Evolutionary conservation across 2,797 vertebrate genomes (phyloP).

Genomic region (Esox masquinongy): DNA sequence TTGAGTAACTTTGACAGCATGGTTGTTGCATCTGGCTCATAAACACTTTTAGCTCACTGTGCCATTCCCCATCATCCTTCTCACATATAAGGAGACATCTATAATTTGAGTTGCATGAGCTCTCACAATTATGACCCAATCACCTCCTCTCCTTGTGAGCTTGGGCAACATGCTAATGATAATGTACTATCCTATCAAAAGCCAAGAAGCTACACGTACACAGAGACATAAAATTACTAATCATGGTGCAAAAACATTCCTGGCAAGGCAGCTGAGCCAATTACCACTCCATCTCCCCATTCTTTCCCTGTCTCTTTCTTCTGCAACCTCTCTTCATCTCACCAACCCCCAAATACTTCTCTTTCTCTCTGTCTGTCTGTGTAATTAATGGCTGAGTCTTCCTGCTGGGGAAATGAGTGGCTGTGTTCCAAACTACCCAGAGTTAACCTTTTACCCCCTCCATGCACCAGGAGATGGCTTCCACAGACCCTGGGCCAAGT

Average conservation of each 20-base stretch:
- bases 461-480: background rate
- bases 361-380: constrained; percentile 12
- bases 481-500: constrained; percentile 16
- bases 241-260: background rate
- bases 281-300: constrained; percentile 12
- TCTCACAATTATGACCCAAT: background rate
- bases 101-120: background rate
- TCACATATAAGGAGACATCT: constrained; percentile 7
- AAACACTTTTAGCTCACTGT: background rate
- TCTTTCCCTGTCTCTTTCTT: constrained; percentile 1
- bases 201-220: constrained; percentile 1
- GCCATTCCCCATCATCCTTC: background rate
- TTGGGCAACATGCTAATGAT: constrained; percentile 2
- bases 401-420: constrained; percentile 5
- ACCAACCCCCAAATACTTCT: background rate
- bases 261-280: background rate
- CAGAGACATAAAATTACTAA: constrained; percentile 6
- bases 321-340: background rate
- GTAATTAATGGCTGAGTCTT: constrained; percentile 2
- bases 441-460: background rate
- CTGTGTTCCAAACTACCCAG: constrained; percentile 12
- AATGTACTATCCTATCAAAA: constrained; percentile 7
- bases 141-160: background rate
- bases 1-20: background rate
- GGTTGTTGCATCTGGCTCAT: background rate